Evolutionary conservation across 1,140 invertebrate species (phyloP).

Genomic region (Meloidogyne hapla): DNA sequence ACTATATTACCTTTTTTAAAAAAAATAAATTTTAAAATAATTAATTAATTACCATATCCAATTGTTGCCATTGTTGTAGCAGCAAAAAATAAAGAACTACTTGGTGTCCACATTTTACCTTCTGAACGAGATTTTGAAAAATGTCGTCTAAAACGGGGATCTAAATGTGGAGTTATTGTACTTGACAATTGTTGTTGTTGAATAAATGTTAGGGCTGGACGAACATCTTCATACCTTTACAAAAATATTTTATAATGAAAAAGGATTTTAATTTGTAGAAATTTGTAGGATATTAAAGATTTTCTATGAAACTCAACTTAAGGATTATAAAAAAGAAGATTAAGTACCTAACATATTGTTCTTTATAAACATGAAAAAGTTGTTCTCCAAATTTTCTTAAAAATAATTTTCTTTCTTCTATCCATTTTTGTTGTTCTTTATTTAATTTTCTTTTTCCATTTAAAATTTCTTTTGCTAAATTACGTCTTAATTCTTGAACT

Average conservation of each 20-base stretch:
- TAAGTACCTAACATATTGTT: slow-evolving; percentile 57
- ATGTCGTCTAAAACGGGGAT: slow-evolving; percentile 51
- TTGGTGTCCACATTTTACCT: slow-evolving; percentile 63
- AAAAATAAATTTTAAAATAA: slow-evolving; percentile 14
- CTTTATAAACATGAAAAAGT: slow-evolving; percentile 60
- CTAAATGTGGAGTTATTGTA: slow-evolving; percentile 22
- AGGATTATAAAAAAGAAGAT: background rate
- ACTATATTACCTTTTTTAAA: slow-evolving; percentile 69
- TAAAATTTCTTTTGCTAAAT: slow-evolving; percentile 43
- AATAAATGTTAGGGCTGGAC: slow-evolving; percentile 10
- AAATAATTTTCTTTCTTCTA: slow-evolving; percentile 36
- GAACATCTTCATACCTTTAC: slow-evolving; percentile 53
- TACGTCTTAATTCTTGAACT: slow-evolving; percentile 43
- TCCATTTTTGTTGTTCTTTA: slow-evolving; percentile 42
- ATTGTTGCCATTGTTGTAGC: slow-evolving; percentile 64
- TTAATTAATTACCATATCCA: slow-evolving; percentile 37
- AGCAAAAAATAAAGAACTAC: slow-evolving; percentile 59
- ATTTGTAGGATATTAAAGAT: too few relatives aligned
- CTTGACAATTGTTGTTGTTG: slow-evolving; percentile 28
- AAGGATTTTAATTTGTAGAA: too few relatives aligned
- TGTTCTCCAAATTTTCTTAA: slow-evolving; percentile 56
- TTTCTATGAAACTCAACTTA: background rate
- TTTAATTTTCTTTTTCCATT: slow-evolving; percentile 13
- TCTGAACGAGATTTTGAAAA: slow-evolving; percentile 56
- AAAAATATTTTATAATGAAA: slow-evolving; percentile 22